Evolutionary conservation across 2,797 vertebrate species (phyloP).

Genomic region (Passerculus sandwichensis): DNA sequence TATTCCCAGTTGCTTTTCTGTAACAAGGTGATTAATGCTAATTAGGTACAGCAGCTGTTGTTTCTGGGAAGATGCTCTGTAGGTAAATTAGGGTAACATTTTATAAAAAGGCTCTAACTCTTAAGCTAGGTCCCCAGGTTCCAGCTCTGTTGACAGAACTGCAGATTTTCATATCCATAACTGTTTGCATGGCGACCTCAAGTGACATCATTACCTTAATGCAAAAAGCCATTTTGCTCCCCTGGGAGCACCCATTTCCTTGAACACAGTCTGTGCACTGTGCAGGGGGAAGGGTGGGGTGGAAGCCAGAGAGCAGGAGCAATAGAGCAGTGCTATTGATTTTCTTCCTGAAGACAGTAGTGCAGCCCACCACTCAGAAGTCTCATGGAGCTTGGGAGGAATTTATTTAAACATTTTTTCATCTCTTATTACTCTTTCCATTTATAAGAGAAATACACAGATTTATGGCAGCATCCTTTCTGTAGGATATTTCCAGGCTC

Average conservation of each 20-base stretch:
- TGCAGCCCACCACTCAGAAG: background rate
- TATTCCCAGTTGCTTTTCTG: slow-evolving; percentile 30
- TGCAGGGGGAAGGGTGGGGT: background rate
- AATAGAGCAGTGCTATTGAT: background rate
- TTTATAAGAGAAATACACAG: slow-evolving; percentile 4
- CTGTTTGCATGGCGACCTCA: background rate
- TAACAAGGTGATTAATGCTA: slow-evolving; percentile 52
- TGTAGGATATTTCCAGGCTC: background rate
- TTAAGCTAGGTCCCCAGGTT: background rate
- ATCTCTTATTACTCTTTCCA: slow-evolving; percentile 3
- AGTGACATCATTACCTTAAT: slow-evolving; percentile 54
- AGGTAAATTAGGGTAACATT: slow-evolving; percentile 27
- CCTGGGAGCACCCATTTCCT: slow-evolving; percentile 22
- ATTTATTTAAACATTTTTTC: slow-evolving; percentile 56
- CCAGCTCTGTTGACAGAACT: slow-evolving; percentile 22
- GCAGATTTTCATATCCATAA: slow-evolving; percentile 3
- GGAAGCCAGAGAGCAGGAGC: background rate
- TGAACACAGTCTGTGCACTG: background rate
- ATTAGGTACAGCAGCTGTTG: slow-evolving; percentile 58
- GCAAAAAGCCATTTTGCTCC: background rate
- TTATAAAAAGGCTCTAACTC: background rate
- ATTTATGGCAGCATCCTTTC: slow-evolving; percentile 11
- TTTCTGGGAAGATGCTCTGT: slow-evolving; percentile 40
- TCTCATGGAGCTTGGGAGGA: background rate
- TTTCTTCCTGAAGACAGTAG: slow-evolving; percentile 23